Base-by-base conservation (phyloP, 2,797 vertebrate species). In the Pygocentrus nattereri region DNA sequence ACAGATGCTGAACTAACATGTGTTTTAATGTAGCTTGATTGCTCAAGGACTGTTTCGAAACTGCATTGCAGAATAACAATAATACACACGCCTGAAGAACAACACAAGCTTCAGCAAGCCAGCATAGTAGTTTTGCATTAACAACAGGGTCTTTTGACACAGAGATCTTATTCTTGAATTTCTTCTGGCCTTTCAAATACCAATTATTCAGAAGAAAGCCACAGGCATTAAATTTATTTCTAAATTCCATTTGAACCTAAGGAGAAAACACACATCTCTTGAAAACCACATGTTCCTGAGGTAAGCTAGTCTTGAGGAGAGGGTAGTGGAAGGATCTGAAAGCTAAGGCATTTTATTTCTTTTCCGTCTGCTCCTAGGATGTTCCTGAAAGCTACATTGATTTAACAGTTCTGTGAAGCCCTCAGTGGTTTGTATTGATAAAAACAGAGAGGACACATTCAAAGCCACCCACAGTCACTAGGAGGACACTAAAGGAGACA, bases 401-500 rank as follows among this genome's bases (percentile, higher is more conserved):
- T 72, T 70, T 65, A 79, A 81, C 78, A 65, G 74, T 72, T 78
- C 67, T 76, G 25, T 84, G 71, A 86, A 86, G 68, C 76, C 62
- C 69, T 82, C 41, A 31, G 21, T 74, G 87, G 72, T 81, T 90
- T 80, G 84, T 84, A 71, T 44, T 86, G 81, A 86, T 90, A 91
- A 92, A 85, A 88, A 90, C 82, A 87, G 80, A 78, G 82, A 74
- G 78, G 27, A 84, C 83, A 82, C 79, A 89, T 88, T 64, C 71
- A 77, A 87, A 89, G 85, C 79, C 83, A 82, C 76, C 69, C 80
- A 86, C 50, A 1, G 54, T 59, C 85, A 78, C 79, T 82, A 82
- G 31, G 74, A 86, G 76, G 59, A 88, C 86, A 82, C 86, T 89
- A 85, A 92, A 90, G 87, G 88, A 83, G 70, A 79, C 88, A 85